Base-by-base conservation (phyloP, 2,113 vertebrate genomes). In the Diadophis punctatus region DNA sequence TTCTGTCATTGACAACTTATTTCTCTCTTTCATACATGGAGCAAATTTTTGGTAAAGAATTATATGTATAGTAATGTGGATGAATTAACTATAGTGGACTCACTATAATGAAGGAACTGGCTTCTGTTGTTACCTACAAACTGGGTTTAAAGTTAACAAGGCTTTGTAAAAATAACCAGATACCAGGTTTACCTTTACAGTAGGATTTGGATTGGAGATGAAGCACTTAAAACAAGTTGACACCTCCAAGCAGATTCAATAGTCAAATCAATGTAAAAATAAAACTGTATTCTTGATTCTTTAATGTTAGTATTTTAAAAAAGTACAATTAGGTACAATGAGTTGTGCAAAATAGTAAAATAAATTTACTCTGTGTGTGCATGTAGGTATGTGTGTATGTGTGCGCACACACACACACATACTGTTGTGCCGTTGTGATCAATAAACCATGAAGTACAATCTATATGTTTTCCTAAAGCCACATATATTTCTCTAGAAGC, bases 301-400 rank as follows among this genome's bases (percentile, higher is more conserved):
- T 95, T 80, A 86, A 91, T 93, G 46, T 58, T n/a, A 95, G 93
- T 85, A 93, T 94, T 87, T 92, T 93, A 93, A 93, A 89, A 90
- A 55, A 94, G 94, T 94, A 93, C 93, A 92, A 58, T 84, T 92
- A 90, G 92, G 53, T 91, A 93, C 3, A 63, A 63, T 63, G 60
- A 63, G 11, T 63, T 63, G 30, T 63, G 51, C 53, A 27, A 91
- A 93, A 14, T 93, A 22, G 6, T 14, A 53, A 90, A 85, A 86
- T 86, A 53, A 91, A 58, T 58, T 58, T 23, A 23, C 20, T 56
- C 8, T 23, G 52, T 18, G 52, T 53, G 14, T 53, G 52, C 18
- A 2, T 16, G 52, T 53, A 9, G 1, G 3, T 53, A 1, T 53
- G 52, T 25, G 8, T 58, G 2, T 58, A 8, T 58, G 2, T 58